phyloP scores from a whole-genome alignment of 2,113 vertebrate genomes.

The Mirza zaza region DNA sequence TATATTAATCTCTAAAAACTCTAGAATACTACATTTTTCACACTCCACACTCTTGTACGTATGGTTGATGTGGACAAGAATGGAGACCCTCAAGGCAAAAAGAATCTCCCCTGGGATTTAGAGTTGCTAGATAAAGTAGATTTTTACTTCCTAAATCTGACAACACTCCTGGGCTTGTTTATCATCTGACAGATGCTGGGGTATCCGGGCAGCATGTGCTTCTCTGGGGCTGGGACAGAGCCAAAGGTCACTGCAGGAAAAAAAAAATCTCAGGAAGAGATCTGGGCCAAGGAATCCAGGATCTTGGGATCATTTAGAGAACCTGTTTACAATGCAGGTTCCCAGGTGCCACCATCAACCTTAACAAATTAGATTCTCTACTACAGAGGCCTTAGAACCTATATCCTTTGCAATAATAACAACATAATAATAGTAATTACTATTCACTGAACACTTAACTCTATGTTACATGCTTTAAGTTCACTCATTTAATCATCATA shows the following conservation, averaged over 20 bases:
- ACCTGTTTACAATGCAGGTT: background rate
- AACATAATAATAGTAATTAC: background rate
- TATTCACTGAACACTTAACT: background rate
- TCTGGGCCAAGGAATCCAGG: background rate
- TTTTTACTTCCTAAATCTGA: background rate
- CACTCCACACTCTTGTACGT: background rate
- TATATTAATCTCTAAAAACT: background rate
- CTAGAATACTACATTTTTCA: background rate
- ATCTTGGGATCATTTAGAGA: background rate
- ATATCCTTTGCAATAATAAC: background rate
- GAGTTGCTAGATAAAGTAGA: background rate
- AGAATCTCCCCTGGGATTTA: background rate
- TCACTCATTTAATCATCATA: background rate
- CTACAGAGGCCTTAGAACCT: background rate
- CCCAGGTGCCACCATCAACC: background rate
- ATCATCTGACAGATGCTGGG: background rate
- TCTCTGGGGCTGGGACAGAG: background rate
- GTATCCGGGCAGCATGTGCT: background rate
- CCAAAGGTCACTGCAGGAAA: background rate
- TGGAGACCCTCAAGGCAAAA: background rate
- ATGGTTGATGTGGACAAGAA: background rate
- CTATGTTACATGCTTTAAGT: background rate
- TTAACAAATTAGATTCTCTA: background rate
- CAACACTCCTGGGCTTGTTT: background rate
- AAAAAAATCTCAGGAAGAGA: background rate